These are phyloP conservation scores for Xerus inauris DNA, from an alignment of 2,113 vertebrate species.

Conservation along the genomic window DNA sequence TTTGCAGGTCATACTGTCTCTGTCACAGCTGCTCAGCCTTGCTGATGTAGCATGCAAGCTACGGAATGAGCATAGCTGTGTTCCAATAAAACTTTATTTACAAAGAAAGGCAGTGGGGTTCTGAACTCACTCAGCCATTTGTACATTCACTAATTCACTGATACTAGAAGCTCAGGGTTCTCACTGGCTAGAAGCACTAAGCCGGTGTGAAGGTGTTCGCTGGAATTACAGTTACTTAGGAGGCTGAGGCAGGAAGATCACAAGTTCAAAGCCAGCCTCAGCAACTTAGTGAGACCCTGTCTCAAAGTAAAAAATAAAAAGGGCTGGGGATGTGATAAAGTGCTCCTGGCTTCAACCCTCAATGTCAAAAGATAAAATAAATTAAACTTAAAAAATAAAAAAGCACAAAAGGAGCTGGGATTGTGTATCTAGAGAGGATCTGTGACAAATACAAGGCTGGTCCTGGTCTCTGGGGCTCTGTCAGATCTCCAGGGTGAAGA, in stretches of 20 bases:
- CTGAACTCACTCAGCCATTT: not conserved
- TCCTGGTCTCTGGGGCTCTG: not conserved
- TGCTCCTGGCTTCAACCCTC: no score
- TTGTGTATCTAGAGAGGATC: not conserved
- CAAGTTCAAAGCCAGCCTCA: no score
- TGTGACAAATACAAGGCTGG: not conserved
- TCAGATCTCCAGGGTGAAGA: not conserved
- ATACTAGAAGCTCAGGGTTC: not conserved
- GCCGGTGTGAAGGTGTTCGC: no score
- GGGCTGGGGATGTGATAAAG: no score
- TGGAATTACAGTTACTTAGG: no score
- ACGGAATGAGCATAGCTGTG: not conserved
- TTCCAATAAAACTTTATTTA: conserved; percentile 65
- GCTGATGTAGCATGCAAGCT: no score
- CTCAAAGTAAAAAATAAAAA: no score
- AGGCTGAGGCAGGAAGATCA: no score
- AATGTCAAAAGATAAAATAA: no score
- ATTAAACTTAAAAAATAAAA: no score
- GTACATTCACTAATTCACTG: not conserved
- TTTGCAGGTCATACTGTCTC: not conserved
- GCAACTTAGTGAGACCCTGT: no score
- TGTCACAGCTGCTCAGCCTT: no score
- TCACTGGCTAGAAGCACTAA: not conserved
- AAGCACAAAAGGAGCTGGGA: not conserved
- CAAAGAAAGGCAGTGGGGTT: not conserved